Percentiles rank a stretch among this genome's conserved stretches.
phyloP scores from a whole-genome alignment of 2,797 vertebrate genomes.

The Falco biarmicus region DNA sequence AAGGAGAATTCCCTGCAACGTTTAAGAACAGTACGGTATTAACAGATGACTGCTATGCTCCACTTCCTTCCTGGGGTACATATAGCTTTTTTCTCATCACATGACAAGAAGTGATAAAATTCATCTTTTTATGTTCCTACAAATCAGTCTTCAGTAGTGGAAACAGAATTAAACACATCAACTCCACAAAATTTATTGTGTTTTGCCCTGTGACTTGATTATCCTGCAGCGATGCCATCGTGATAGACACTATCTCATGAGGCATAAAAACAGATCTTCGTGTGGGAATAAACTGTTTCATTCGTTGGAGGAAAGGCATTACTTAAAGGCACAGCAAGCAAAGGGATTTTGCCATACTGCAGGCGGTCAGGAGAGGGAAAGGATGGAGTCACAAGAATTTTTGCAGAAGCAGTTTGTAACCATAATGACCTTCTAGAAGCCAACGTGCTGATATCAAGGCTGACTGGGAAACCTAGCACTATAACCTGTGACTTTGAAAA shows the following conservation, averaged over 20 bases:
- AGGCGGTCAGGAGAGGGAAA: neutral
- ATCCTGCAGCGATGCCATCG: neutral
- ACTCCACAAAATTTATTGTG: neutral
- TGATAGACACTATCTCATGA: neutral
- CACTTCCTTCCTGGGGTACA: neutral
- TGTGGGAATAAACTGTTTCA: neutral
- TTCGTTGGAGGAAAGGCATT: neutral
- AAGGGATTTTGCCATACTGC: neutral
- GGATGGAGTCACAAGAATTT: neutral
- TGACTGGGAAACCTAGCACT: neutral
- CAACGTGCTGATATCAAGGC: neutral
- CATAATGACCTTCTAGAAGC: neutral
- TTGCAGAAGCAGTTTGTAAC: neutral
- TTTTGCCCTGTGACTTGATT: neutral
- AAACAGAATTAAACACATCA: neutral
- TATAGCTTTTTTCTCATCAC: neutral
- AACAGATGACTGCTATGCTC: neutral
- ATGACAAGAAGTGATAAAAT: neutral
- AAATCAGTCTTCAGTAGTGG: neutral
- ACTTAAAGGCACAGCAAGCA: neutral
- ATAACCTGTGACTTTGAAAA: neutral
- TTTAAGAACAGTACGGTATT: neutral
- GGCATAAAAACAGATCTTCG: neutral
- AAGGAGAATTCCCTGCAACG: neutral
- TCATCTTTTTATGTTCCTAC: neutral